These are phyloP conservation scores for Tapirus terrestris DNA, from an alignment of 2,113 vertebrate genomes.

Conservation along the genomic window DNA sequence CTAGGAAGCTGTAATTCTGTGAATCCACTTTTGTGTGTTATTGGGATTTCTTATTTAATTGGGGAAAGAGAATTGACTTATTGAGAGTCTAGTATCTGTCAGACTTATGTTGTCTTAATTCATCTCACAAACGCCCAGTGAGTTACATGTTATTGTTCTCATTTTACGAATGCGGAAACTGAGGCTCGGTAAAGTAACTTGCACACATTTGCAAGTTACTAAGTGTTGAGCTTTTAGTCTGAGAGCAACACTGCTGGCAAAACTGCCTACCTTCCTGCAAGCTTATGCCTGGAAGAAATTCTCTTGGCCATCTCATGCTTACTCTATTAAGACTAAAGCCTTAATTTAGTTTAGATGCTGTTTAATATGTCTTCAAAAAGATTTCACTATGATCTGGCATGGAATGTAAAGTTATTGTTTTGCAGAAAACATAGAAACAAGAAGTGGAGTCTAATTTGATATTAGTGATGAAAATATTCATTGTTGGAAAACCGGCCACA, in stretches of 20 bases:
- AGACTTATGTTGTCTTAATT: neutral
- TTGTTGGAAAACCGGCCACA: neutral
- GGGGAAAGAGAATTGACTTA: neutral
- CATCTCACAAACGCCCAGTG: neutral
- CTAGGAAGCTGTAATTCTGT: neutral
- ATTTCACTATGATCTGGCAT: neutral
- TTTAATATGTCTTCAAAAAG: neutral
- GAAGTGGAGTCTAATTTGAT: neutral
- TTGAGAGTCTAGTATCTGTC: neutral
- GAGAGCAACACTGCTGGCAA: neutral
- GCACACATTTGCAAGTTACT: neutral
- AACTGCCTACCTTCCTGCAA: neutral
- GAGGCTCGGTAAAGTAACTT: neutral
- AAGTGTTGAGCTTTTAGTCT: neutral
- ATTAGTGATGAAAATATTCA: neutral
- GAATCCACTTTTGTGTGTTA: neutral
- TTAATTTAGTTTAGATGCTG: neutral
- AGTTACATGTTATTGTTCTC: neutral
- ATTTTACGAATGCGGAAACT: neutral
- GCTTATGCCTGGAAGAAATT: neutral
- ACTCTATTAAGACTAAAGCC: neutral
- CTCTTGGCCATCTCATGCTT: neutral
- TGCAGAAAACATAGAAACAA: neutral
- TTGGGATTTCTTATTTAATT: constrained; percentile 37
- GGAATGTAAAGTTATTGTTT: neutral